These are phyloP conservation scores for Ia io DNA, from an alignment of 2,113 vertebrate genomes.

Conservation along the genomic window DNA sequence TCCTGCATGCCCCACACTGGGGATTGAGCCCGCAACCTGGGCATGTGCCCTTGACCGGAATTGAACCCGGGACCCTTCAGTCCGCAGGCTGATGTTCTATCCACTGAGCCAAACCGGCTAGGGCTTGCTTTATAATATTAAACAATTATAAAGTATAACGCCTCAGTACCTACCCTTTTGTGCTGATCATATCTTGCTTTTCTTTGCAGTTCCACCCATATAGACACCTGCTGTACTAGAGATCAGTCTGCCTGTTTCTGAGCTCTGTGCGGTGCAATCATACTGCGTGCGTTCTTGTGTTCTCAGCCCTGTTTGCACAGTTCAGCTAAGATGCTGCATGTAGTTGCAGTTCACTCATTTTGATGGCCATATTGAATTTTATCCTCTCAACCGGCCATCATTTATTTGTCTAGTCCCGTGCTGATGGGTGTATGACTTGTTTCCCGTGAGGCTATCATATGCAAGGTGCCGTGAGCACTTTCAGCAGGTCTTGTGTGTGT, in stretches of 20 bases:
- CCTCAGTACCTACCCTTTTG: neutral
- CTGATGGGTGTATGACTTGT: neutral
- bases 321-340: neutral
- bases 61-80: too few relatives aligned
- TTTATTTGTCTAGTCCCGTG: neutral
- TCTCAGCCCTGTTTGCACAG: neutral
- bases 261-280: neutral
- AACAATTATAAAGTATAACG: neutral
- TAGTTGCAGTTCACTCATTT: neutral
- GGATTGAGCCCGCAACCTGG: too few relatives aligned
- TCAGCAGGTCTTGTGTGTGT: neutral
- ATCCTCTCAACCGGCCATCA: neutral
- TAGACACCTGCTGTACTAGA: neutral
- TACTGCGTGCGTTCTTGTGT: neutral
- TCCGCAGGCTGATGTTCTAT: too few relatives aligned
- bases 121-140: neutral
- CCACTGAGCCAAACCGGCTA: too few relatives aligned
- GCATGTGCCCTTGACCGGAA: too few relatives aligned
- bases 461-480: neutral
- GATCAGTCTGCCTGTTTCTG: neutral
- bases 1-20: too few relatives aligned
- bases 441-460: neutral
- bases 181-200: neutral
- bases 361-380: neutral
- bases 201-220: neutral